Evolutionary conservation across 1,140 invertebrate species (phyloP).

Genomic region (Eufriesea mexicana): DNA sequence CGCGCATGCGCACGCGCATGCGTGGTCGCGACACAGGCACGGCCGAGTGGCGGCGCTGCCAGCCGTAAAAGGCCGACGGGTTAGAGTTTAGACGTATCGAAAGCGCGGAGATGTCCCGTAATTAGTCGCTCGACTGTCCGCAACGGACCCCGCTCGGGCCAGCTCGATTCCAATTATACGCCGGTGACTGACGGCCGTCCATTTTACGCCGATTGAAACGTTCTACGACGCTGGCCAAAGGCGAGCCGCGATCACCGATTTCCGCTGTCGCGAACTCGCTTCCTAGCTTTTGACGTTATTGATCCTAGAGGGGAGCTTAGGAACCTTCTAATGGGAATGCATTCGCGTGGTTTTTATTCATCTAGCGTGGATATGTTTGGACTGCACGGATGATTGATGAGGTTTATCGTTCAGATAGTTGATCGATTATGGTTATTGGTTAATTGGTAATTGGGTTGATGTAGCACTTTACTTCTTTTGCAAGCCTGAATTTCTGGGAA

Average conservation of each 20-base stretch:
- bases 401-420: too few relatives aligned
- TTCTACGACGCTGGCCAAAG: background rate
- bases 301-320: background rate
- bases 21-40: background rate
- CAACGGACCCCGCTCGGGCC: background rate
- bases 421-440: too few relatives aligned
- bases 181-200: slow-evolving; percentile 16
- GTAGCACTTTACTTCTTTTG: too few relatives aligned
- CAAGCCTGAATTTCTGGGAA: too few relatives aligned
- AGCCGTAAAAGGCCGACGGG: slow-evolving; percentile 1
- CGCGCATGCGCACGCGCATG: background rate
- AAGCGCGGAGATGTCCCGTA: slow-evolving; percentile 37
- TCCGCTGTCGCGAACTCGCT: background rate
- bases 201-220: slow-evolving; percentile 44
- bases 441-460: background rate
- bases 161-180: slow-evolving; percentile 32
- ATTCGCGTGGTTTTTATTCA: background rate
- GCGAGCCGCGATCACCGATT: background rate
- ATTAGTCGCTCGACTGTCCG: slow-evolving; percentile 30
- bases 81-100: slow-evolving; percentile 27
- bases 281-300: background rate
- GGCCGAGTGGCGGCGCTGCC: background rate
- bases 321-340: background rate
- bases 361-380: background rate
- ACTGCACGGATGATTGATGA: too few relatives aligned